phyloP scores from a whole-genome alignment of 2,113 vertebrate species.

The Sciurus niger region DNA sequence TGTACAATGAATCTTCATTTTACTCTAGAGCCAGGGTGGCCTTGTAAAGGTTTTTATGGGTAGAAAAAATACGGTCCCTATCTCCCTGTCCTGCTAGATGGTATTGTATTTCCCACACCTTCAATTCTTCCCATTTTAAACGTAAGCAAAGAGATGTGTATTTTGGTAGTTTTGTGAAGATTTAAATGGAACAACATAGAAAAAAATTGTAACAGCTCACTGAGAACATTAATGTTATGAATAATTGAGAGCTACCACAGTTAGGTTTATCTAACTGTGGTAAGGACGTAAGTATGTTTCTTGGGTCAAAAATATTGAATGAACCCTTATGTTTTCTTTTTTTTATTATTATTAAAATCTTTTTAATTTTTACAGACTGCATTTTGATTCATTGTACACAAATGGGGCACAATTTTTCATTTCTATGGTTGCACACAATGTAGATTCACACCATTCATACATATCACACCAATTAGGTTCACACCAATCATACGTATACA shows the following conservation, averaged over 20 bases:
- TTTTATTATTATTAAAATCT: too few species aligned
- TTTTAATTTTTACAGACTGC: too few species aligned
- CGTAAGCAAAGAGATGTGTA: not conserved
- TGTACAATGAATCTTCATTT: constrained; percentile 59
- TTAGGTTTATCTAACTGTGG: not conserved
- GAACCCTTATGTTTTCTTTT: not conserved
- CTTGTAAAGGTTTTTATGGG: constrained; percentile 28
- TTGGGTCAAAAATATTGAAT: not conserved
- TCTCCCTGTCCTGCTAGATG: constrained; percentile 7
- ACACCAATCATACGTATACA: too few species aligned
- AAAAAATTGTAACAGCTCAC: constrained; percentile 31
- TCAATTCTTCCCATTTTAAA: constrained; percentile 40
- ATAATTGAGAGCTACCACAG: constrained; percentile 30
- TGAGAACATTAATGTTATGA: constrained; percentile 34
- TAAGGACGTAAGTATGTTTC: not conserved
- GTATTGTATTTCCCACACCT: not conserved
- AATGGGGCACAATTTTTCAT: too few species aligned
- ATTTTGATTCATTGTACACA: too few species aligned
- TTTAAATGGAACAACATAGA: constrained; percentile 51
- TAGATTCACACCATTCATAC: too few species aligned
- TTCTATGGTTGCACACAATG: too few species aligned
- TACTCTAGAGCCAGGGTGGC: not conserved
- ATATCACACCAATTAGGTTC: too few species aligned
- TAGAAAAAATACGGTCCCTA: not conserved
- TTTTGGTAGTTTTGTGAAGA: constrained; percentile 61